These are phyloP conservation scores for Saturnia pavonia DNA, from an alignment of 2,888 invertebrate species.

Conservation along the genomic window DNA sequence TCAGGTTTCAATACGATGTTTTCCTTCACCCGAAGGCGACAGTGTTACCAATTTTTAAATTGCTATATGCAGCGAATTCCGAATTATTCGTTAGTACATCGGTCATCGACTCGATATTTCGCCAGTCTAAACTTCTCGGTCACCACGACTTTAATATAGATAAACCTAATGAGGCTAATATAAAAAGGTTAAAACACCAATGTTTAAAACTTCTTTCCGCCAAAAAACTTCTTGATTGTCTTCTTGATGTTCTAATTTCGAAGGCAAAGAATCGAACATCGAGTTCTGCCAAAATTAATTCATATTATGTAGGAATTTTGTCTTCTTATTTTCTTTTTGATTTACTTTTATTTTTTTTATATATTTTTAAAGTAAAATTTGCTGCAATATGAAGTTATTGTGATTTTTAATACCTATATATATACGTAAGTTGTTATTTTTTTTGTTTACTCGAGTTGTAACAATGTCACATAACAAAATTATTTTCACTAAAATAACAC, in stretches of 20 bases:
- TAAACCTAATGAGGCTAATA: no score
- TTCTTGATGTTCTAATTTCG: conserved; percentile 2
- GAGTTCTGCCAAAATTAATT: background rate
- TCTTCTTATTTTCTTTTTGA: background rate
- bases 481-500: no score
- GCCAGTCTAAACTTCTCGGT: no score
- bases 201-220: background rate
- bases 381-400: background rate
- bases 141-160: no score
- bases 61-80: no score
- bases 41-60: no score
- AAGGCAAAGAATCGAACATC: background rate
- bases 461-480: no score
- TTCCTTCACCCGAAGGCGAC: no score
- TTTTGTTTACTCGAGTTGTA: background rate
- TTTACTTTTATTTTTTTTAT: background rate
- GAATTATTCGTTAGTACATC: no score
- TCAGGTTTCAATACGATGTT: no score
- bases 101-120: no score
- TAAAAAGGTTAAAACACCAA: background rate
- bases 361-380: background rate
- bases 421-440: conserved; percentile 4
- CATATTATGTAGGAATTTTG: background rate
- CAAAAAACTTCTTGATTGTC: background rate
- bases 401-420: background rate